Evolutionary conservation across 2,888 invertebrate genomes (phyloP), one percentile per base, ranked within the genome.

Genomic region (Phasia obesa): DNA sequence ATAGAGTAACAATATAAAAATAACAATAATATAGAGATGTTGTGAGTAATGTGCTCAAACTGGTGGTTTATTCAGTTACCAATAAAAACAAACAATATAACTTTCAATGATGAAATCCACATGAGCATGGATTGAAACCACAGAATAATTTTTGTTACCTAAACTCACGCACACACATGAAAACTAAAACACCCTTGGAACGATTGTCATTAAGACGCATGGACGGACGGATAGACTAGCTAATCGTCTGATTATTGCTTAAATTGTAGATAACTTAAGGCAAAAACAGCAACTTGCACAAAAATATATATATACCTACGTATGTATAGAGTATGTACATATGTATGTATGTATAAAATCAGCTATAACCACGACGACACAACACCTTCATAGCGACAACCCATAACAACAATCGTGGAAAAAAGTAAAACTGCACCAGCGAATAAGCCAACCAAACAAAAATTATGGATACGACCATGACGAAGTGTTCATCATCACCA

Each of bases 221-320:
- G 27, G 69, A 64, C 55, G 38, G 38, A 21, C 47, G 13, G 44
- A 35, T 27, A 64, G 31, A 17, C 47, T 9, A 31, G 11, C 44
- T 42, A 64, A 55, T 17, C 55, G 21, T 53, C 25, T 51, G 21
- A 53, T 31, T 31, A 60, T 11, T 42, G 49, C 21, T 19, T 59
- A 27, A 64, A 64, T 70, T 55, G 47, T 44, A 78, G 51, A 42
- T 57, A 79, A 71, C 13, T 55, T 23, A 57, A 60, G 17, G 31
- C 47, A 15, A 64, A 62, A 13, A 73, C 11, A 62, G 9, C 49
- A 49, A 65, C 65, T 76, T 77, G 65, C 86, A 85, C 85, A 86
- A 84, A 83, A 69, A 71, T 70, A 57, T 65, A 62, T 75, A 76
- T 74, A 83, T 81, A 55, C n/a, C n/a, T 42, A 60, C 42, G 44